phyloP scores from a whole-genome alignment of 1,140 invertebrate species.

The Drosophila ogumai region DNA sequence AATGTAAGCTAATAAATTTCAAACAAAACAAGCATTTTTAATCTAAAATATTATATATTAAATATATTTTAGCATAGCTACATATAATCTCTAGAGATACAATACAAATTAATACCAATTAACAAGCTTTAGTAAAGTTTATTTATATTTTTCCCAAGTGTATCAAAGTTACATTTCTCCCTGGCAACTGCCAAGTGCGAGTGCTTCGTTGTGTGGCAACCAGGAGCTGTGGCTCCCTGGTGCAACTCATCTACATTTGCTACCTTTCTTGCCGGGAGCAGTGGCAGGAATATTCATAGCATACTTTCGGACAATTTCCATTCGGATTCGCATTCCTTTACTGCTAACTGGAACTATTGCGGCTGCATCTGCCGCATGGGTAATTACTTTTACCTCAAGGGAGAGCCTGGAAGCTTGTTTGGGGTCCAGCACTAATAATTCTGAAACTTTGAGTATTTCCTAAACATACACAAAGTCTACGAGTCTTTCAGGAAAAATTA shows the following conservation, averaged over 20 bases:
- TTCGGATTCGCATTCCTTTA: conserved; percentile 17
- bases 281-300: conserved; percentile 15
- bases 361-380: conserved; percentile 50
- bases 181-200: neutral
- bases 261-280: neutral
- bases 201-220: neutral
- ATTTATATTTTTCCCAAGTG: conserved; percentile 16
- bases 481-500: neutral
- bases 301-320: conserved; percentile 28
- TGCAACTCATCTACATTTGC: conserved; percentile 36
- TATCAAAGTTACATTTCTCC: conserved; percentile 5
- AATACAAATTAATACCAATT: neutral
- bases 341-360: conserved; percentile 14
- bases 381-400: conserved; percentile 47
- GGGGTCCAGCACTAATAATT: conserved; percentile 24
- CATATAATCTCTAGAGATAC: neutral
- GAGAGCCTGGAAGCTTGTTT: neutral
- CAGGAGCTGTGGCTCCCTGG: conserved; percentile 15
- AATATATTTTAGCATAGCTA: too few relatives aligned
- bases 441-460: neutral
- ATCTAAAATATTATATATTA: neutral
- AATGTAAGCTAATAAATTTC: too few relatives aligned
- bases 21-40: neutral
- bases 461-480: too few relatives aligned
- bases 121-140: neutral